These are phyloP conservation scores for Lagenorhynchus albirostris DNA, from an alignment of 2,113 vertebrate genomes.

Conservation along the genomic window DNA sequence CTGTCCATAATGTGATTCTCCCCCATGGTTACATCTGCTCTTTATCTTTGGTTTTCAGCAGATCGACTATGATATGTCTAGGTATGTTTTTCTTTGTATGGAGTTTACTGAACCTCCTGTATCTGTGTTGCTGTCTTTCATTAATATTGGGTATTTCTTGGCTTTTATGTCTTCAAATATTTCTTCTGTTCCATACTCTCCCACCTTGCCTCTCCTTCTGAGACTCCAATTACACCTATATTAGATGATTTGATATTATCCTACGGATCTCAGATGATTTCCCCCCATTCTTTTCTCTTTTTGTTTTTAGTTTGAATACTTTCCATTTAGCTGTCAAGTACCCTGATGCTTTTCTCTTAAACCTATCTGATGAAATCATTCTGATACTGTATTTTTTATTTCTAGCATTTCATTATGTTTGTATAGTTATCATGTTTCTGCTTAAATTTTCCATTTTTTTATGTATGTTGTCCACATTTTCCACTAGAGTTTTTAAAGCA, in stretches of 20 bases:
- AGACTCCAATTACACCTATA: neutral
- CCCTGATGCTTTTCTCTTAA: constrained; percentile 2
- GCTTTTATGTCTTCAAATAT: neutral
- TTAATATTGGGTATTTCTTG: neutral
- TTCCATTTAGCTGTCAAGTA: neutral
- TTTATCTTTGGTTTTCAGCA: neutral
- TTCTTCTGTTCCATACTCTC: neutral
- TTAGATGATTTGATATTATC: neutral
- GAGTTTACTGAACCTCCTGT: neutral
- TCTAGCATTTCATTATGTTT: neutral
- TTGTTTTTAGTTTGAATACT: neutral
- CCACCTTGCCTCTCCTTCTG: neutral
- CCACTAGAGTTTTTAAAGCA: neutral
- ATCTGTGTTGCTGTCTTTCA: neutral
- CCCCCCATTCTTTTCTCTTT: neutral
- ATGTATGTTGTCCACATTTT: neutral
- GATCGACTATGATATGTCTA: neutral
- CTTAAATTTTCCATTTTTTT: neutral
- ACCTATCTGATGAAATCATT: neutral
- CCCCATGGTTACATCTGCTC: neutral
- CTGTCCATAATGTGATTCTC: neutral
- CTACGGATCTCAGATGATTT: neutral
- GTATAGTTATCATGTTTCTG: neutral
- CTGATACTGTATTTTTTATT: neutral
- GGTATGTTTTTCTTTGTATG: neutral